A percentile compares a stretch with the other conserved stretches of the same genome.
Evolutionary conservation across 2,888 invertebrate genomes (phyloP).

Genomic region (Dasypolia templi): DNA sequence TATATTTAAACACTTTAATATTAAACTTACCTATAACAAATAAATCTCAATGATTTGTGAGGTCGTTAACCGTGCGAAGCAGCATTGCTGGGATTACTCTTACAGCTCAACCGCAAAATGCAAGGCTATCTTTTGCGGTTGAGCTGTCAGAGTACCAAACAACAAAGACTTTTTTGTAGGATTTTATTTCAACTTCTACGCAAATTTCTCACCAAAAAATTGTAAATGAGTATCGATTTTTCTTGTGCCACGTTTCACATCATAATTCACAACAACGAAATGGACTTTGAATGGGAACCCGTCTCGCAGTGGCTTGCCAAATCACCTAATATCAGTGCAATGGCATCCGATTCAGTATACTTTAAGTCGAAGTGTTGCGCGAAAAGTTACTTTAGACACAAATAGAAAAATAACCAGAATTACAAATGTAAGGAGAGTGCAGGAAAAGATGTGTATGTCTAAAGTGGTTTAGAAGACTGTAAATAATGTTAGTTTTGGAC

Average conservation of each 20-base stretch:
- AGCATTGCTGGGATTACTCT: not conserved
- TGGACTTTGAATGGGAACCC: conserved; percentile 56
- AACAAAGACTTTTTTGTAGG: not conserved
- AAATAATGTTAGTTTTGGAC: too few species aligned
- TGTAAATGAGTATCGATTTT: conserved; percentile 45
- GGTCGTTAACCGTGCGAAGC: not conserved
- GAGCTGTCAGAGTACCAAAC: not conserved
- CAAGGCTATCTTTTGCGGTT: not conserved
- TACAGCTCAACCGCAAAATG: not conserved
- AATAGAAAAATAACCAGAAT: conserved; percentile 17
- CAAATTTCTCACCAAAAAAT: conserved; percentile 28
- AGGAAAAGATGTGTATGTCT: not conserved
- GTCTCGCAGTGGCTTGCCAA: conserved; percentile 61
- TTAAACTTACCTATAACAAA: not conserved
- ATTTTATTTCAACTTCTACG: not conserved
- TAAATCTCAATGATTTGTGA: not conserved
- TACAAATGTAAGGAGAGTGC: not conserved
- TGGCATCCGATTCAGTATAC: conserved; percentile 58
- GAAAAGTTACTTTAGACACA: conserved; percentile 16
- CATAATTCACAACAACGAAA: conserved; percentile 50
- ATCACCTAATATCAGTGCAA: conserved; percentile 65
- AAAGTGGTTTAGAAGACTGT: not conserved
- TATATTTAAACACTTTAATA: not conserved
- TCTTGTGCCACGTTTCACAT: conserved; percentile 41
- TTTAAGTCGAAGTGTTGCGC: conserved; percentile 37